Base-by-base conservation (phyloP, 2,113 vertebrate genomes). In the Rhadina sibilatrix region DNA sequence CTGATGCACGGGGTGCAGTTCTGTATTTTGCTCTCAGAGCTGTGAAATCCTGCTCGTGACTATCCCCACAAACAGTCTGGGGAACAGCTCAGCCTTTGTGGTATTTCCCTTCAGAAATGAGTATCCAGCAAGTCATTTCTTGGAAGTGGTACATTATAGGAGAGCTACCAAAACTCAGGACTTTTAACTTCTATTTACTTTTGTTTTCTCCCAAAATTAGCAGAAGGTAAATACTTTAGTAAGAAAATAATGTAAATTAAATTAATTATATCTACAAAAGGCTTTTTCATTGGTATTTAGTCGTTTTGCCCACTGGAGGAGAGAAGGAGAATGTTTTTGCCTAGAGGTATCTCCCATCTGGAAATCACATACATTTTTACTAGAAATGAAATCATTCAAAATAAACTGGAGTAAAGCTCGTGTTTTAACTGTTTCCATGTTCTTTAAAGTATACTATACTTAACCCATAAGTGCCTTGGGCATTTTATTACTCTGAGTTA, bases 351-450 rank as follows among this genome's bases (percentile, higher is more conserved):
- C 49, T 25, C 64, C 70, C 64, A 72, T 90, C 76, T 96, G 79
- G 90, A 95, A 96, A 77, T 59, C 56, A 78, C 92, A 89, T 87
- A 52, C 28, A 64, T 74, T 96, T 95, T 94, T 93, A 68, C 65
- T 71, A 89, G 75, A 93, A 86, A 86, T 57, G 1, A 86, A 95
- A 77, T 90, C 0, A 77, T 78, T 83, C 64, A 60, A 78, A 83
- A 75, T 71, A 64, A 89, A 87, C 47, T 35, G 25, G 15, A 87
- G 37, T 69, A 68, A 71, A 87, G 13, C 28, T 92, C 49, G 27
- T 88, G 72, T 60, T 90, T 90, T 92, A 86, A 94, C 79, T 70
- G 11, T 93, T 94, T 89, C 77, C 16, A 20, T 35, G 56, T 53
- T 33, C 71, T 87, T 91, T 50, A 65, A 74, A 74, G 14, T 19